A percentile compares a stretch with the other conserved stretches of the same genome.
phyloP scores from a whole-genome alignment of 1,140 invertebrate genomes.

The Macrobrachium rosenbergii region DNA sequence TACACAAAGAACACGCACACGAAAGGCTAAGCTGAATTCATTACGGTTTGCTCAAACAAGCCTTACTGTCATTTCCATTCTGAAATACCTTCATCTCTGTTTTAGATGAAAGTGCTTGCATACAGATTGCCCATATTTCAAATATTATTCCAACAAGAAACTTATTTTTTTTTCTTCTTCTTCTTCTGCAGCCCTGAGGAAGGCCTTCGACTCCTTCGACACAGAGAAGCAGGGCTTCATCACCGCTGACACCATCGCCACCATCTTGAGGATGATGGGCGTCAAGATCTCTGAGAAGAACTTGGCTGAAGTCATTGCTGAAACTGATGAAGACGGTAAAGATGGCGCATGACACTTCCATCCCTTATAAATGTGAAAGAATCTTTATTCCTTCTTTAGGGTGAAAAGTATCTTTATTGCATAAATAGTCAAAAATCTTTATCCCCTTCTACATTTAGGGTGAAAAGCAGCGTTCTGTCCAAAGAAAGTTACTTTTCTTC shows the following conservation, averaged over 20 bases:
- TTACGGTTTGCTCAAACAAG: no score
- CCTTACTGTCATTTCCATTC: no score
- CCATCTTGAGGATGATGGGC: conserved; percentile 74
- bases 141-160: no score
- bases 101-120: no score
- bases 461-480: no score
- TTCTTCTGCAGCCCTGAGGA: conserved; percentile 69
- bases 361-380: not conserved
- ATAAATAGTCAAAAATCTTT: no score
- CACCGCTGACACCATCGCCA: conserved; percentile 74
- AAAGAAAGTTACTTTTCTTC: no score
- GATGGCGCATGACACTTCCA: not conserved
- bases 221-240: conserved; percentile 75
- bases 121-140: no score
- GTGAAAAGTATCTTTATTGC: not conserved
- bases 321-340: conserved; percentile 75
- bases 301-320: conserved; percentile 73
- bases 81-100: no score
- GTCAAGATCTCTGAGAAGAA: conserved; percentile 75
- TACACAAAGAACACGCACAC: no score
- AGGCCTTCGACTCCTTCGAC: conserved; percentile 76
- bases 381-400: not conserved
- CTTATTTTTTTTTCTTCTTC: not conserved
- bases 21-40: no score
- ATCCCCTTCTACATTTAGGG: no score